These are phyloP conservation scores for Parthenolecanium corni DNA, from an alignment of 2,888 invertebrate species.

Conservation along the genomic window DNA sequence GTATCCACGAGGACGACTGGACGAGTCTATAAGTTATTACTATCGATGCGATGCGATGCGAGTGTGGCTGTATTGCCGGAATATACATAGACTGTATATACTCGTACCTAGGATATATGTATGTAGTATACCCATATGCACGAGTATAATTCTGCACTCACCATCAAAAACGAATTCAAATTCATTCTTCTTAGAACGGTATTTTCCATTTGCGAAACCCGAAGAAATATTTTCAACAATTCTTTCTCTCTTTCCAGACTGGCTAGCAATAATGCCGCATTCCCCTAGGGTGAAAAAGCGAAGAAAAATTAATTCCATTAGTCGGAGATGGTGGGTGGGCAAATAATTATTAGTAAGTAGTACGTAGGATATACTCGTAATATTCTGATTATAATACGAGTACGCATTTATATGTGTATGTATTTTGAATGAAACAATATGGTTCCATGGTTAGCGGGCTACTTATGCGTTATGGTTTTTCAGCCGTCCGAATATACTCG, in stretches of 20 bases:
- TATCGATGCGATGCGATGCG: too few species aligned
- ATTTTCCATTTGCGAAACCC: slow-evolving; percentile 95
- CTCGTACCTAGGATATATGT: too few species aligned
- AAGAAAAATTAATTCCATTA: slow-evolving; percentile 2
- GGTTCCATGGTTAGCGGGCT: too few species aligned
- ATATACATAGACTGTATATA: too few species aligned
- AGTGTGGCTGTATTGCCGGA: too few species aligned
- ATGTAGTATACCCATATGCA: too few species aligned
- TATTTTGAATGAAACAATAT: too few species aligned
- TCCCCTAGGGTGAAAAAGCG: slow-evolving; percentile 49
- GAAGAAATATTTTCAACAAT: slow-evolving; percentile 79
- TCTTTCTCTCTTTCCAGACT: slow-evolving; percentile 92
- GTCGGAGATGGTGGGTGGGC: background rate
- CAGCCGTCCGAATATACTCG: too few species aligned
- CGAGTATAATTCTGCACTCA: slow-evolving; percentile 39
- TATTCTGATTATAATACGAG: background rate
- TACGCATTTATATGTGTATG: too few species aligned
- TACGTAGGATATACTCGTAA: background rate
- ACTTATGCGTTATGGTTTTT: too few species aligned
- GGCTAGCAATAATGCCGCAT: slow-evolving; percentile 73
- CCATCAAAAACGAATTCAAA: slow-evolving; percentile 94
- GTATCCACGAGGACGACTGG: too few species aligned
- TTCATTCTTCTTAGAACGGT: slow-evolving; percentile 86
- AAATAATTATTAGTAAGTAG: background rate
- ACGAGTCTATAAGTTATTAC: too few species aligned